Evolutionary conservation across 2,113 vertebrate genomes (phyloP).

Genomic region (Macquaria australasica): DNA sequence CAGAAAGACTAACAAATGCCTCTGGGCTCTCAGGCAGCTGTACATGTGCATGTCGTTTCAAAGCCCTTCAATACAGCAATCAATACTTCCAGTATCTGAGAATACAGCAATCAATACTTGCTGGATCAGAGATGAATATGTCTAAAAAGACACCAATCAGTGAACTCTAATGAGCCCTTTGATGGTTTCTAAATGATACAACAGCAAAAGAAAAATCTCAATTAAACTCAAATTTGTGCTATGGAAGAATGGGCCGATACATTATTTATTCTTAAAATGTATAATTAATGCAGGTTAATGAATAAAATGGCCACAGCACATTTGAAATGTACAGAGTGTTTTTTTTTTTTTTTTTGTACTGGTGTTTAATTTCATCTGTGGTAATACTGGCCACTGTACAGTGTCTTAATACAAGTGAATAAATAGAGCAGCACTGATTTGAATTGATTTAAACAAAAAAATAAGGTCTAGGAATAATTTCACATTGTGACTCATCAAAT

Average conservation of each 20-base stretch:
- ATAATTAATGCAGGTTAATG: conserved; percentile 77
- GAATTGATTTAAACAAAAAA: conserved; percentile 36
- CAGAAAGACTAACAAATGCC: not conserved
- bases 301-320: conserved; percentile 41
- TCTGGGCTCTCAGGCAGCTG: not conserved
- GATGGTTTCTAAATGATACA: conserved; percentile 61
- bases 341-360: not conserved
- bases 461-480: not conserved
- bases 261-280: conserved; percentile 69
- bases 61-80: conserved; percentile 19
- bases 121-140: conserved; percentile 13
- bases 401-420: not conserved
- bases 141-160: conserved; percentile 30
- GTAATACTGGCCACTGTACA: not conserved
- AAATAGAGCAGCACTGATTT: conserved; percentile 55
- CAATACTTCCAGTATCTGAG: conserved; percentile 19
- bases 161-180: conserved; percentile 43
- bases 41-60: not conserved
- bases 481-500: conserved; percentile 21
- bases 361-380: not conserved
- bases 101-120: conserved; percentile 23
- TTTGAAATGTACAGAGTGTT: conserved; percentile 26
- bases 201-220: conserved; percentile 55
- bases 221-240: conserved; percentile 67
- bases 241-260: conserved; percentile 43